Conservation (phyloP, 2,113 vertebrate species). For the Marcusenius ussheri region DNA sequence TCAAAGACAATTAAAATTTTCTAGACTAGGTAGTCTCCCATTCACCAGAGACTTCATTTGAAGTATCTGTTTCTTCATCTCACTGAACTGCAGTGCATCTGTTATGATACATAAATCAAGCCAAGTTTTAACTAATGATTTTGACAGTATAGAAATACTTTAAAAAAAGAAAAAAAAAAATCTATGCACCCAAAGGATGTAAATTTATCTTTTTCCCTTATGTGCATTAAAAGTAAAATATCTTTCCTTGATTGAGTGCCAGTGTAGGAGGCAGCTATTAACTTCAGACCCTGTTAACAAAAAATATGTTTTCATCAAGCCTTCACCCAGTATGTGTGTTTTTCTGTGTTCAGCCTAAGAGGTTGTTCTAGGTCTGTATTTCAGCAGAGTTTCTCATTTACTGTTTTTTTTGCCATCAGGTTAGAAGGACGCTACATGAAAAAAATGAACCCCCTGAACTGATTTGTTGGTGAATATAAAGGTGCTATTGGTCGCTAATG, state of each 20-base stretch:
- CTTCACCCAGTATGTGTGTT: neutral
- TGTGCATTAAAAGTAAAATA: neutral
- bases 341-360: neutral
- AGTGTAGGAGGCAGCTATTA: neutral
- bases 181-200: neutral
- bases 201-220: neutral
- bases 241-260: neutral
- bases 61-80: neutral
- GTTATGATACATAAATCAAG: neutral
- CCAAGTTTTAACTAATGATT: slow-evolving; percentile 2
- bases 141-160: neutral
- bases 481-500: neutral
- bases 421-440: neutral
- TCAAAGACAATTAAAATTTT: slow-evolving; percentile 14
- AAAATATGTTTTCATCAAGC: neutral
- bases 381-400: neutral
- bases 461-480: neutral
- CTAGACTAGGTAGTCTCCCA: neutral
- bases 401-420: neutral
- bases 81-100: neutral
- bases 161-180: neutral
- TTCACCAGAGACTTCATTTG: slow-evolving; percentile 3
- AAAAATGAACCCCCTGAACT: neutral
- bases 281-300: neutral
- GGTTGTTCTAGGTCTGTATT: neutral